Evolutionary conservation across 2,113 vertebrate species (phyloP).

Genomic region (Peromyscus maniculatus): DNA sequence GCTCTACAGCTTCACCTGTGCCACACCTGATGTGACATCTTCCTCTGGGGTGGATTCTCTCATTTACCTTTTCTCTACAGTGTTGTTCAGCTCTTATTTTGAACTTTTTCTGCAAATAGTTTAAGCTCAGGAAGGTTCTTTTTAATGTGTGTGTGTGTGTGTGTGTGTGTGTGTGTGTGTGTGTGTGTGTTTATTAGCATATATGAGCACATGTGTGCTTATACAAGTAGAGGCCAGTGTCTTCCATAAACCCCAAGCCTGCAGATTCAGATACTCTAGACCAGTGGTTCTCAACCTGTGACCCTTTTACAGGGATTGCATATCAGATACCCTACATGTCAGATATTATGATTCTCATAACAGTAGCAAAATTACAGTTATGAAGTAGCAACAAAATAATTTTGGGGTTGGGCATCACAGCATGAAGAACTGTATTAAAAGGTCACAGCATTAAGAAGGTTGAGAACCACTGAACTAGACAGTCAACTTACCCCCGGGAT

Average conservation of each 20-base stretch:
- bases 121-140: neutral
- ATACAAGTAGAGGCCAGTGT: neutral
- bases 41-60: neutral
- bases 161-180: too few relatives aligned
- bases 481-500: neutral
- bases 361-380: neutral
- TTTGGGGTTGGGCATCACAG: too few relatives aligned
- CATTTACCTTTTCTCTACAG: neutral
- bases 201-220: neutral
- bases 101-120: neutral
- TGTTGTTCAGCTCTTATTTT: neutral
- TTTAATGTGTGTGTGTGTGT: neutral
- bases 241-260: neutral
- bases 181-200: neutral
- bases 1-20: neutral
- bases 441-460: too few relatives aligned
- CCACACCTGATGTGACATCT: neutral
- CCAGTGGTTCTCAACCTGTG: neutral
- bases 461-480: neutral
- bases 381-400: neutral
- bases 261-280: neutral
- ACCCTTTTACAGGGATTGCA: neutral
- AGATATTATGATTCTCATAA: neutral
- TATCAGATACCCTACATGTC: neutral
- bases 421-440: too few relatives aligned